Percentiles rank a stretch among this genome's conserved stretches.
Conservation (phyloP, 2,113 vertebrate species). For the Dasyprocta punctata region DNA sequence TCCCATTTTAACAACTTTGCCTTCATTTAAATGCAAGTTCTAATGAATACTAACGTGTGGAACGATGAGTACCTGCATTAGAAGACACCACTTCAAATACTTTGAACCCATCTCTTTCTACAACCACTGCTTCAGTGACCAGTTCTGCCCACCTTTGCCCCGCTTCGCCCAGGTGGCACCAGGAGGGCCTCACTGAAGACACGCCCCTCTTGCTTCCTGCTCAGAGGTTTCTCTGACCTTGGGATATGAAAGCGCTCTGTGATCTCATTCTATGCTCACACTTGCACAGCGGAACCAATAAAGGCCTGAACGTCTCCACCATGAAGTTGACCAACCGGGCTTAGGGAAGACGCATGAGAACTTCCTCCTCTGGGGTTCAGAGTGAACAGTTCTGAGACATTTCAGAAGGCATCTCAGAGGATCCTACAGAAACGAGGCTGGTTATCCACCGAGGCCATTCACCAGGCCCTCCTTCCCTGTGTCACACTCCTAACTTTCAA, state of each 20-base stretch:
- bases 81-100: neutral
- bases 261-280: neutral
- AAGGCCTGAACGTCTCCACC: neutral
- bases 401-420: neutral
- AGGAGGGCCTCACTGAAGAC: neutral
- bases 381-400: neutral
- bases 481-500: neutral
- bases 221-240: neutral
- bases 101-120: neutral
- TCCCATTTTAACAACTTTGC: neutral
- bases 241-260: too few relatives aligned
- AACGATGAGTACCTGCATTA: too few relatives aligned
- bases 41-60: neutral
- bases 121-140: neutral
- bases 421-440: neutral
- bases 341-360: neutral
- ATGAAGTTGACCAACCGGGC: neutral
- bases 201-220: neutral
- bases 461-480: too few relatives aligned
- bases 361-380: neutral
- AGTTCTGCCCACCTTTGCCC: neutral
- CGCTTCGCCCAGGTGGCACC: neutral
- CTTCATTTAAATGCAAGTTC: neutral
- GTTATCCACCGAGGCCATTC: too few relatives aligned
- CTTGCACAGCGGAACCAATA: rapidly evolving